Percentiles rank a stretch among this genome's conserved stretches.
Evolutionary conservation across 2,113 vertebrate genomes (phyloP).

Genomic region (Pterophyllum scalare): DNA sequence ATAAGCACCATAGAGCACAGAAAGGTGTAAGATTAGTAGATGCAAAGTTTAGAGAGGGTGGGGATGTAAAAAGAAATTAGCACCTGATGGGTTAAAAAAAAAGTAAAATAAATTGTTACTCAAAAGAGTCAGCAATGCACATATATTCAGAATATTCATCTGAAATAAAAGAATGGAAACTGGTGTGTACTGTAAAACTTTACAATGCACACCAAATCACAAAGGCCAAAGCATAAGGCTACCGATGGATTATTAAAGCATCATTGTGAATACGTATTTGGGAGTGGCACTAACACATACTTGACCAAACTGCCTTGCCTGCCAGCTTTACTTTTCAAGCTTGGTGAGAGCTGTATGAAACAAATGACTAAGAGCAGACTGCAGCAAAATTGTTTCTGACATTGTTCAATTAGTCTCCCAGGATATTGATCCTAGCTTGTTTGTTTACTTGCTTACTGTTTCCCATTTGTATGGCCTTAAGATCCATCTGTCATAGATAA

Average conservation of each 20-base stretch:
- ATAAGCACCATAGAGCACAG: background rate
- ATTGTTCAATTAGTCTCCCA: conserved; percentile 69
- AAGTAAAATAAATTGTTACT: background rate
- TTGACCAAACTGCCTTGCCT: conserved; percentile 22
- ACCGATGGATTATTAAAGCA: background rate
- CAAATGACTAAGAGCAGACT: conserved; percentile 54
- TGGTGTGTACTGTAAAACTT: background rate
- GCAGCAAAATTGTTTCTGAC: conserved; percentile 64
- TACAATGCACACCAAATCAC: background rate
- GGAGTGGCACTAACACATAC: conserved; percentile 17
- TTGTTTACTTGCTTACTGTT: conserved; percentile 69
- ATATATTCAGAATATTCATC: background rate
- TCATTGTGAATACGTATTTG: background rate
- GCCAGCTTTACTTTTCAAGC: conserved; percentile 35
- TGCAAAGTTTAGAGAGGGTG: background rate
- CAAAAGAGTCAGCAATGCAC: background rate
- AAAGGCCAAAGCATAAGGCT: background rate
- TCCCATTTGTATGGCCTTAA: conserved; percentile 57
- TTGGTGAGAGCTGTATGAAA: conserved; percentile 4
- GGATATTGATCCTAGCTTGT: conserved; percentile 70
- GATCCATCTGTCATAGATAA: conserved; percentile 65
- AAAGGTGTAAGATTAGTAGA: background rate
- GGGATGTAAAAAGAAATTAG: background rate
- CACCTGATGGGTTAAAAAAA: background rate
- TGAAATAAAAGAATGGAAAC: background rate